A percentile compares a stretch with the other conserved stretches of the same genome.
Evolutionary conservation across 2,113 vertebrate species (phyloP).

Genomic region (Prolemur simus): DNA sequence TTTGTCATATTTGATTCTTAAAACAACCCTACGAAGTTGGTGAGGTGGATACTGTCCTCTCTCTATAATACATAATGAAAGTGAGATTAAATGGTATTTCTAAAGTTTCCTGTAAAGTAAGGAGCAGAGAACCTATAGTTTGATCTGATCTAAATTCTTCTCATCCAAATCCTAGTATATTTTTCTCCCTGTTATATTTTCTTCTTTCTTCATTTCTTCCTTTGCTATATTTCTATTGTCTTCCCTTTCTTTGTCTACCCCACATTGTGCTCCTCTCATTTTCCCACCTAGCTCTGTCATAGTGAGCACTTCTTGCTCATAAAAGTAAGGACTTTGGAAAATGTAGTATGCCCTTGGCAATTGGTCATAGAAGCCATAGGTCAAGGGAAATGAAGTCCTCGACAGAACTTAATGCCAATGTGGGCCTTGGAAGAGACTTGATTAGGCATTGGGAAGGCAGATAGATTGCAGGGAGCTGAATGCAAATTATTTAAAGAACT

Average conservation of each 20-base stretch:
- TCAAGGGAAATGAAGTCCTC: not conserved
- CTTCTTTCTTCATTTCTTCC: not conserved
- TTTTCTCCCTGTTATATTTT: not conserved
- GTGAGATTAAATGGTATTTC: not conserved
- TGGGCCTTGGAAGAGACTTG: not conserved
- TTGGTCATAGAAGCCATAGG: not conserved
- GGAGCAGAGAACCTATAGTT: not conserved
- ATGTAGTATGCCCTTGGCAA: not conserved
- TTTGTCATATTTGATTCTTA: not conserved
- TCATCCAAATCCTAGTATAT: too few species aligned
- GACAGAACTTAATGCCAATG: not conserved
- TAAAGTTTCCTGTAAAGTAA: not conserved
- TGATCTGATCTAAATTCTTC: not conserved
- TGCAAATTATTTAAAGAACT: not conserved
- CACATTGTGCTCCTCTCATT: not conserved
- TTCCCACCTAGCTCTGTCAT: not conserved
- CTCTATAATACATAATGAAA: not conserved
- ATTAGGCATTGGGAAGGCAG: not conserved
- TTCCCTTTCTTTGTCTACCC: not conserved
- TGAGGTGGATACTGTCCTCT: not conserved
- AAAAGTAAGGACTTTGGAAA: not conserved
- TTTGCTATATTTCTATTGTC: not conserved
- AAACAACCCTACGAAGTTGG: not conserved
- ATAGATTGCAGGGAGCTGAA: not conserved
- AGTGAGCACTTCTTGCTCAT: not conserved